Evolutionary conservation across 2,113 vertebrate genomes (phyloP), one percentile per base, ranked within the genome.

Genomic region (Gambusia affinis): DNA sequence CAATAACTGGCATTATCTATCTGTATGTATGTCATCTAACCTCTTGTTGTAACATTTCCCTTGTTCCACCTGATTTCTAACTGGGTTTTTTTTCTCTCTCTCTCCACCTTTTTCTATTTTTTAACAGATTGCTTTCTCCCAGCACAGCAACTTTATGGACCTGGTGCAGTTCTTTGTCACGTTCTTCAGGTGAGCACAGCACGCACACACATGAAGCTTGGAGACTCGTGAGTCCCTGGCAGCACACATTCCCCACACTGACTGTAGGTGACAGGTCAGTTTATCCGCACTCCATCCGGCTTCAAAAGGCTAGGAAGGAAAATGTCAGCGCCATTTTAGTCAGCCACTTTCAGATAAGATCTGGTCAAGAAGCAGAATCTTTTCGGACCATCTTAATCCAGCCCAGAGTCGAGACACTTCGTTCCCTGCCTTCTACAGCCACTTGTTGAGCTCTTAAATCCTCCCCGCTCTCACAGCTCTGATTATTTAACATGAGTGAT

Each of bases 111-210:
- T 12, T 37, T 33, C 81, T 31, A 0, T 28, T 24, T 28, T 7
- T 24, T 4, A n/a, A 74, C 95, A 99, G 98, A 99, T 99, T 83
- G 98, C 98, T 74, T 99, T 99, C 94, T 99, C 97, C 10, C 97
- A 99, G 84, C 98, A 99, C 94, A 99, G 97, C 95, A 99, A 98
- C 95, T 99, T 99, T 95, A 99, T 99, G 98, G 98, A 99, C 92
- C 95, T 99, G 91, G 98, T 99, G 82, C 98, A 99, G 93, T 99
- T 99, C 94, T 99, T 99, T 85, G 97, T 99, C 94, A 99, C 98
- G 0, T 99, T 99, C 92, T 99, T 99, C 97, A 99, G 98, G 98
- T 99, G 84, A 93, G 94, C 33, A 22, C 30, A 29, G 12, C 60
- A 12, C 24, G 4, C 33, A 33, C 17, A 35, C 29, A 27, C 60